A percentile compares a stretch with the other conserved stretches of the same genome.
Conservation (phyloP, 37 sponge, comb jelly and placozoan genomes). For the Petrosia ficiformis region DNA sequence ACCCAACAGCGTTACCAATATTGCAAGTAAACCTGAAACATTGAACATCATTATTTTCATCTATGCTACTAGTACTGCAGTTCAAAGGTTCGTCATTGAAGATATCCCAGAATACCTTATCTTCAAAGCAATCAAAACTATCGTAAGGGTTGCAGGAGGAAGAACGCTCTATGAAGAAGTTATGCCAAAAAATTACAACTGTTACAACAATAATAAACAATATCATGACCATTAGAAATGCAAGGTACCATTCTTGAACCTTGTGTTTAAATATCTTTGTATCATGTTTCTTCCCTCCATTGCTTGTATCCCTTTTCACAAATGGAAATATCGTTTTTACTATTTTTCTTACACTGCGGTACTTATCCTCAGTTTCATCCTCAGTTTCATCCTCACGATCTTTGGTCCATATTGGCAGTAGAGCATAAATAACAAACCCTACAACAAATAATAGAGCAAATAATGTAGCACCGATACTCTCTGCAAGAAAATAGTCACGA, state of each 20-base stretch:
- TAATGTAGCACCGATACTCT: neutral
- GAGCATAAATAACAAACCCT: neutral
- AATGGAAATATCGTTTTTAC: neutral
- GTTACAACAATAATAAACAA: neutral
- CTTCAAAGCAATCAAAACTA: neutral
- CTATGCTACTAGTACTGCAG: neutral
- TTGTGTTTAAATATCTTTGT: neutral
- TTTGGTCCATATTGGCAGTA: neutral
- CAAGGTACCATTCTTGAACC: neutral
- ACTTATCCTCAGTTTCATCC: no score
- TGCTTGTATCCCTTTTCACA: neutral
- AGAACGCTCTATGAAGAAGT: neutral
- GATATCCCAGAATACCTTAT: neutral
- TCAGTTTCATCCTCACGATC: no score
- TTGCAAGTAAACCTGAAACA: neutral
- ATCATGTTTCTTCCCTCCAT: neutral
- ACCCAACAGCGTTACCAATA: neutral
- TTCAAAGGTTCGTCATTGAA: neutral
- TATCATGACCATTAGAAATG: neutral
- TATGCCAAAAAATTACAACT: neutral
- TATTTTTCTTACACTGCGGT: neutral
- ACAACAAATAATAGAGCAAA: neutral
- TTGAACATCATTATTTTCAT: no score
- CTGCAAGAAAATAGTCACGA: neutral
- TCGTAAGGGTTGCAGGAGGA: neutral